Evolutionary conservation across 2,888 invertebrate genomes (phyloP), one percentile per base, ranked within the genome.

Genomic region (Furcula furcula): DNA sequence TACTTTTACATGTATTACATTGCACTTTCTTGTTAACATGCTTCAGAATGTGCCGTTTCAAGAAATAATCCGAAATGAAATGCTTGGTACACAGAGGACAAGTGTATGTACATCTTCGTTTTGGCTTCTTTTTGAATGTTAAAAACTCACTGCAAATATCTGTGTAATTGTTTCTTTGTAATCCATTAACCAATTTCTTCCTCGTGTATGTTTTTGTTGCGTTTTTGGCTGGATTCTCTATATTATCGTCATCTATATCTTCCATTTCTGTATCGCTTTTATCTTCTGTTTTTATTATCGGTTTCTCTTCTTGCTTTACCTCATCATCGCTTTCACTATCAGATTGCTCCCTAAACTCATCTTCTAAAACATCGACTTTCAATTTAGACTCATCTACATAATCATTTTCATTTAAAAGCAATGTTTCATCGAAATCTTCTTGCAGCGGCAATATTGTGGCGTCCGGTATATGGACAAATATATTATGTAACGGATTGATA

Each of bases 11-110:
- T 0, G 54, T 15, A n/a, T 45, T 49, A 34, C 87, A 88, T 1
- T 58, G 15, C 0, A 67, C 54, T 40, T 63, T 72, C 5, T 36
- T 64, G 7, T 61, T 51, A 0, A 65, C 26, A 44, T 88, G 87
- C 44, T 74, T 84, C 2, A 76, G 19, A 6, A 80, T 36, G 36
- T 88, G 87, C 28, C 65, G 70, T 34, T 71, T 77, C 0, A 86
- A 39, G 46, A 82, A 85, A 58, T 83, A 83, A 28, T 76, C 74
- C 0, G 86, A 78, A n/a, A 87, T 65, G 10, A 86, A 86, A 45
- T 71, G 60, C 55, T 87, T 87, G 29, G 49, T 65, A 29, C 87
- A 88, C 0, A 80, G 13, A 0, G 81, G 82, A 34, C 87, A 88
- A 0, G 70, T 73, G 15, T 63, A 78, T 50, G 63, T 69, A 6